Percentiles rank a stretch among this genome's conserved stretches.
phyloP scores from a whole-genome alignment of 2,888 invertebrate genomes.

The Andrena fulva region DNA sequence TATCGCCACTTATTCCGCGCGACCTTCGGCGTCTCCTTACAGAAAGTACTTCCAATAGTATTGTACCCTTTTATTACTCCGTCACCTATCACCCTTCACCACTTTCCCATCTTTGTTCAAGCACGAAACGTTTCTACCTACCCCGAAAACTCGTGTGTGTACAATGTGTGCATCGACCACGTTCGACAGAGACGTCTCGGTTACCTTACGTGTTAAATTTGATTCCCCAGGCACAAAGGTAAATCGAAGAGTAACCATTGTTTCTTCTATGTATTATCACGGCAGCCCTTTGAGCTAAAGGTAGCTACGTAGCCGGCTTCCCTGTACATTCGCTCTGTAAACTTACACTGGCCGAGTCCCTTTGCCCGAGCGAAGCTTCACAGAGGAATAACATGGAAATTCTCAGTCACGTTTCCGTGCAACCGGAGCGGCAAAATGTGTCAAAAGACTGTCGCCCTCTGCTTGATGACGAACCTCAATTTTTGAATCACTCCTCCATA shows the following conservation, averaged over 20 bases:
- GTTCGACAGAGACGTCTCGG: background rate
- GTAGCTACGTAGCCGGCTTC: conserved; percentile 1
- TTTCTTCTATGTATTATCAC: conserved; percentile 19
- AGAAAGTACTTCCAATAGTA: too few relatives aligned
- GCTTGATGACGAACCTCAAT: conserved; percentile 2
- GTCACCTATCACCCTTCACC: too few relatives aligned
- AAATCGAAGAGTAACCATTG: conserved; percentile 28
- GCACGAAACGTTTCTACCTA: background rate
- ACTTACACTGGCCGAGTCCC: conserved; percentile 41
- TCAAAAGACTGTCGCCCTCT: conserved; percentile 8
- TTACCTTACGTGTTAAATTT: conserved; percentile 7
- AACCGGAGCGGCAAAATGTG: conserved; percentile 16
- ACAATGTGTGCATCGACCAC: background rate
- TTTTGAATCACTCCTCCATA: conserved; percentile 10
- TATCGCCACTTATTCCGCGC: too few relatives aligned
- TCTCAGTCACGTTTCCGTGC: conserved; percentile 26
- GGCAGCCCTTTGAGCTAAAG: conserved; percentile 33
- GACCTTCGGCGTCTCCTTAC: too few relatives aligned
- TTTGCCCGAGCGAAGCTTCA: conserved; percentile 7
- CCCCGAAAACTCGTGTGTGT: background rate
- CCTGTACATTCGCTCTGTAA: conserved; percentile 36
- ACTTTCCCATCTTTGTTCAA: background rate
- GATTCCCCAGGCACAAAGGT: conserved; percentile 3
- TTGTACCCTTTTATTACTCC: too few relatives aligned
- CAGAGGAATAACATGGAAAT: conserved; percentile 34